phyloP scores from a whole-genome alignment of 2,113 vertebrate species.

The Acinonyx jubatus region DNA sequence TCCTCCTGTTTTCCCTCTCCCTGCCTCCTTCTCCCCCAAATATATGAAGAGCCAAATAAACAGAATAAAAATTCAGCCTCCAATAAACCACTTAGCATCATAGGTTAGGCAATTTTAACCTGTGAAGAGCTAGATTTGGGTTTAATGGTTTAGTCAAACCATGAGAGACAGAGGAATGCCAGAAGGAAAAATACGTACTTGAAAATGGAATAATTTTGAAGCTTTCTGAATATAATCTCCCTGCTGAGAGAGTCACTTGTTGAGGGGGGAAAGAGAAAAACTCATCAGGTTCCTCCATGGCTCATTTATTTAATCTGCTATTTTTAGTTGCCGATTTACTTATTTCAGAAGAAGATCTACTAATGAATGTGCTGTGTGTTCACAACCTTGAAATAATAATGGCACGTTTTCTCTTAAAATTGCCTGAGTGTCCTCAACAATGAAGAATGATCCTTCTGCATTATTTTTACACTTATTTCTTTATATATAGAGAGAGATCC shows the following conservation, averaged over 20 bases:
- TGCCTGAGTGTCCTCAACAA: neutral
- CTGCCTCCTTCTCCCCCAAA: neutral
- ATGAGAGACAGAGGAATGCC: neutral
- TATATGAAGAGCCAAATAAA: neutral
- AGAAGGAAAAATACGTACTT: neutral
- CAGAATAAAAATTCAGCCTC: neutral
- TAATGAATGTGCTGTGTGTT: neutral
- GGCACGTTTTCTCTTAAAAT: neutral
- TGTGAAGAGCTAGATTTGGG: neutral
- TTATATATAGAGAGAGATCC: neutral
- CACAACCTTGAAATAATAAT: neutral
- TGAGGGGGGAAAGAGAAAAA: neutral
- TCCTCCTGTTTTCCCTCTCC: neutral
- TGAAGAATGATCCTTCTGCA: neutral
- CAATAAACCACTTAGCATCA: neutral
- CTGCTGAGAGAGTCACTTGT: constrained; percentile 22
- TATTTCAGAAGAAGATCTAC: constrained; percentile 43
- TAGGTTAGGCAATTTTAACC: neutral
- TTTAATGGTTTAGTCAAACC: neutral
- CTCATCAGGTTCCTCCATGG: neutral
- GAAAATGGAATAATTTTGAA: constrained; percentile 30
- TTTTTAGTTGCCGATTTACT: constrained; percentile 53
- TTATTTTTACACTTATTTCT: neutral
- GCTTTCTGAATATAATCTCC: constrained; percentile 21
- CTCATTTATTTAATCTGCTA: constrained; percentile 56